A percentile compares a stretch with the other conserved stretches of the same genome.
Conservation (phyloP, 2,113 vertebrate species). For the Embiotoca jacksoni region DNA sequence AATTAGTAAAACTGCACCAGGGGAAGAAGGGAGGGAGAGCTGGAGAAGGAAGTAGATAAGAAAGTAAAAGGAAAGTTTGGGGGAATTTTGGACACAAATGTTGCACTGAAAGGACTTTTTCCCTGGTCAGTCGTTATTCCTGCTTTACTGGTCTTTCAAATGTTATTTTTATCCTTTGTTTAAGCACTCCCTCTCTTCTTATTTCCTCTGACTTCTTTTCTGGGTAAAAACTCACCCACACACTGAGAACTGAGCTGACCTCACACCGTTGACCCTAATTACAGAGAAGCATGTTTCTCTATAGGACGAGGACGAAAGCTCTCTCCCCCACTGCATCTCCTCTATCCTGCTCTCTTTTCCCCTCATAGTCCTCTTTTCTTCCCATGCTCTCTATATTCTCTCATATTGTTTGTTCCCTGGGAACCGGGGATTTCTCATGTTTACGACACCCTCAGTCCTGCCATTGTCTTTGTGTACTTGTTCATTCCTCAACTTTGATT, state of each 20-base stretch:
- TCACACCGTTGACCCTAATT: slow-evolving; percentile 64
- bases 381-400: slow-evolving; percentile 2
- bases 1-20: slow-evolving; percentile 21
- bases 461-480: too few relatives aligned
- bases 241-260: slow-evolving; percentile 47
- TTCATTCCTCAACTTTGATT: too few relatives aligned
- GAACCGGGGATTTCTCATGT: slow-evolving; percentile 10
- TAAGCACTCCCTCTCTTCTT: background rate
- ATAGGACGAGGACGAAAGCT: slow-evolving; percentile 22
- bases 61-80: background rate
- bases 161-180: slow-evolving; percentile 33
- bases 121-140: background rate
- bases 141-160: slow-evolving; percentile 10
- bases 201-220: slow-evolving; percentile 14
- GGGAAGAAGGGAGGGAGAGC: background rate
- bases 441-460: background rate
- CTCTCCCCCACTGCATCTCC: slow-evolving; percentile 25
- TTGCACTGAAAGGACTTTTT: slow-evolving; percentile 4
- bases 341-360: background rate
- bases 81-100: slow-evolving; percentile 4
- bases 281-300: slow-evolving; percentile 51
- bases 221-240: slow-evolving; percentile 34
- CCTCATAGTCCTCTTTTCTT: slow-evolving; percentile 13
- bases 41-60: background rate
- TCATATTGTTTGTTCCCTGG: slow-evolving; percentile 7